Percentiles rank a stretch among this genome's conserved stretches.
phyloP scores from a whole-genome alignment of 2,797 vertebrate species.

The Benthosema pterotum region DNA sequence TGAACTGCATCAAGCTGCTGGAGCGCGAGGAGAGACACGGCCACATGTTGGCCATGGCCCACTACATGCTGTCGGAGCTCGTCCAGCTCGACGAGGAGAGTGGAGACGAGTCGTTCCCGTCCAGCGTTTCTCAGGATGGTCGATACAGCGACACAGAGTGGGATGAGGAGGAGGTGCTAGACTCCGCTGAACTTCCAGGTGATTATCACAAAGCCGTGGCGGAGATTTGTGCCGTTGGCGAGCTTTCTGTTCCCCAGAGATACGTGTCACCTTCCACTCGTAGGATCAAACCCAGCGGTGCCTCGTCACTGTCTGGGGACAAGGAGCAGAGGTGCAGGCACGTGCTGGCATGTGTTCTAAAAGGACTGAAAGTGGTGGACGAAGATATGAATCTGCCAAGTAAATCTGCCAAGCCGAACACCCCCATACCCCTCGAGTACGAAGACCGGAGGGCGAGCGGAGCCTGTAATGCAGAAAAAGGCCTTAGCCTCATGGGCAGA shows the following conservation, averaged over 20 bases:
- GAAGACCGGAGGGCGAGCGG: conserved; percentile 85
- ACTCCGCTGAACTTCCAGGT: conserved; percentile 75
- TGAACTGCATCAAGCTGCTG: conserved; percentile 94
- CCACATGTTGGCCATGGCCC: conserved; percentile 97
- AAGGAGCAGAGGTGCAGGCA: conserved; percentile 94
- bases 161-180: conserved; percentile 80
- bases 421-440: conserved; percentile 95
- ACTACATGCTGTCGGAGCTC: conserved; percentile 98
- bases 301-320: conserved; percentile 92
- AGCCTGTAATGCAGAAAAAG: conserved; percentile 85
- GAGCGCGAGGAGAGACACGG: conserved; percentile 88
- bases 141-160: conserved; percentile 93
- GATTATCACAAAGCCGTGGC: conserved; percentile 92
- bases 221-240: conserved; percentile 93
- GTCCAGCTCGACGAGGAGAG: conserved; percentile 89
- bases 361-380: conserved; percentile 96
- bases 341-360: conserved; percentile 91
- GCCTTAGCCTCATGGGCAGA: conserved; percentile 92
- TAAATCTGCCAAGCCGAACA: conserved; percentile 90
- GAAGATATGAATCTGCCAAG: conserved; percentile 94
- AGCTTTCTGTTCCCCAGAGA: conserved; percentile 95
- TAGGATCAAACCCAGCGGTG: conserved; percentile 89
- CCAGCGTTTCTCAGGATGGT: conserved; percentile 93
- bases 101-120: conserved; percentile 84
- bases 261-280: conserved; percentile 89